Percentiles rank a stretch among this genome's conserved stretches.
Conservation (phyloP, 2,113 vertebrate genomes). For the Ibidorhyncha struthersii region DNA sequence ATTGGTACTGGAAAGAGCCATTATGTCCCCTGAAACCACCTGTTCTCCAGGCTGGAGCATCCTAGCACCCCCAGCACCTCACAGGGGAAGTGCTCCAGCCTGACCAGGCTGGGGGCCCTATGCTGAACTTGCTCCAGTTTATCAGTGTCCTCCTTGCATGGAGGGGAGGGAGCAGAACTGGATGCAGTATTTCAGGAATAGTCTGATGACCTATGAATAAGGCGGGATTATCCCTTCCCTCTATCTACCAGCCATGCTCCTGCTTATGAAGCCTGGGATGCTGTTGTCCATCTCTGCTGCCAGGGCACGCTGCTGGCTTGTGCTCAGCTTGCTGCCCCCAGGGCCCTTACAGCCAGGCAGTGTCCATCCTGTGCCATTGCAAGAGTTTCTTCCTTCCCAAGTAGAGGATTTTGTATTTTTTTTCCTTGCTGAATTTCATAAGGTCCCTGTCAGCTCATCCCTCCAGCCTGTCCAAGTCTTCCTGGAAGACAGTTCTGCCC, state of each 20-base stretch:
- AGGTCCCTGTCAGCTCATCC: background rate
- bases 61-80: background rate
- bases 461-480: background rate
- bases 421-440: background rate
- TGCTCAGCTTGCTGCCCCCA: background rate
- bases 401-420: background rate
- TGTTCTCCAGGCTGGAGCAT: background rate
- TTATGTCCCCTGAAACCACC: background rate
- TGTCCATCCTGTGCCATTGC: background rate
- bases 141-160: background rate
- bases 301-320: background rate
- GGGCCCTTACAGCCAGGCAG: background rate
- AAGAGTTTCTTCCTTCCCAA: background rate
- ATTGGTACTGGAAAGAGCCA: background rate
- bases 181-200: background rate
- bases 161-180: background rate
- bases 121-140: background rate
- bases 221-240: background rate
- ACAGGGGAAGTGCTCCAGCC: background rate
- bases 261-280: background rate
- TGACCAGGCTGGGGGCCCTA: no score
- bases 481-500: background rate
- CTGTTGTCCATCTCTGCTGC: background rate
- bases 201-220: background rate
- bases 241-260: background rate